phyloP scores from a whole-genome alignment of 2,113 vertebrate species.

The Phoenicopterus ruber region DNA sequence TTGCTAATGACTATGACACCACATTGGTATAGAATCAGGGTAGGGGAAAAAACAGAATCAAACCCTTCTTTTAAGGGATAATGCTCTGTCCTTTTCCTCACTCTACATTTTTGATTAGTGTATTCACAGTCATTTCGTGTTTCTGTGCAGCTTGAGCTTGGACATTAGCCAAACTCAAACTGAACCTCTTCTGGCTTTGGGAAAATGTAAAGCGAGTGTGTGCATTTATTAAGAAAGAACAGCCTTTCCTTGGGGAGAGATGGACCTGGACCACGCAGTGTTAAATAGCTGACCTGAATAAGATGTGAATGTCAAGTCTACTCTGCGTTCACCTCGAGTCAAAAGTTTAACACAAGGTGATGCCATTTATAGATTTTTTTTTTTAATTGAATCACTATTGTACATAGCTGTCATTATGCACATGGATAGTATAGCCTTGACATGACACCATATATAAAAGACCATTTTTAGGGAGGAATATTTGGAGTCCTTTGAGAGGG shows the following conservation, averaged over 20 bases:
- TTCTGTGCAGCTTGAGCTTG: conserved; percentile 51
- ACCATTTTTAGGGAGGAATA: background rate
- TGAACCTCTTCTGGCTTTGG: conserved; percentile 36
- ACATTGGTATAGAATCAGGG: background rate
- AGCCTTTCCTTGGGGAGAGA: conserved; percentile 61
- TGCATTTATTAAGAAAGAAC: conserved; percentile 67
- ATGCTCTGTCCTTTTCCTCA: background rate
- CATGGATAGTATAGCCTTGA: background rate
- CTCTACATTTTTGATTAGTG: conserved; percentile 51
- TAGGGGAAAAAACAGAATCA: background rate
- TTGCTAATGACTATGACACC: background rate
- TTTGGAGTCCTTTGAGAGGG: background rate
- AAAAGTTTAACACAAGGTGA: conserved; percentile 60
- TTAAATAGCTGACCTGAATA: conserved; percentile 67
- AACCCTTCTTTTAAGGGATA: background rate
- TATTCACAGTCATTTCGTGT: conserved; percentile 64
- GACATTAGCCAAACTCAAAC: conserved; percentile 59
- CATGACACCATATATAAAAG: background rate
- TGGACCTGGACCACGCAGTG: conserved; percentile 9
- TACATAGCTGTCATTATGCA: conserved; percentile 6
- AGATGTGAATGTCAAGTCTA: conserved; percentile 62
- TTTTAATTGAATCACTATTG: conserved; percentile 11
- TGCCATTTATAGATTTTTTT: conserved; percentile 46
- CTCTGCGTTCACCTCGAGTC: conserved; percentile 13
- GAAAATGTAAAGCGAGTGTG: conserved; percentile 50